Base-by-base conservation (phyloP, 2,888 invertebrate genomes). In the Thelaira solivaga region DNA sequence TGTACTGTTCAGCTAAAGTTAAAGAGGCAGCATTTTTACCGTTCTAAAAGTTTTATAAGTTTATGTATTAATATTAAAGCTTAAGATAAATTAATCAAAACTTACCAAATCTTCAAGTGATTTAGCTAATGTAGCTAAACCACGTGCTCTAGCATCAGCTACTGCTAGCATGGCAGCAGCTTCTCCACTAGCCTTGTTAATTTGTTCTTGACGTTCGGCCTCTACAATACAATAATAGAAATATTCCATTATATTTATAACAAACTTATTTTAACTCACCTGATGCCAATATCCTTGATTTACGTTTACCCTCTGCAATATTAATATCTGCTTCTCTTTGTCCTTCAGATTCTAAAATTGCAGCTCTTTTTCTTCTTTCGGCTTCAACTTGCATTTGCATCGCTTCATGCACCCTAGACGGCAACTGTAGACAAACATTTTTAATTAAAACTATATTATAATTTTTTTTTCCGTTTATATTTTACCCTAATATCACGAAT, bases 321-420 rank as follows among this genome's bases (percentile, higher is more conserved):
- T 99, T 99, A 73, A 99, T 97, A 81, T 98, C 97, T 0, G 96
- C 96, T 81, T 94, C 95, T 24, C 96, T 91, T 8, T 93, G 91
- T 87, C 98, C 98, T 90, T 99, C 99, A 0, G 99, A 99, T 88
- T 99, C 98, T 80, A 99, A 90, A 85, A 99, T 96, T 13, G 97
- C 95, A 0, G 99, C 99, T 81, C 99, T 91, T 88, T 99, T 99
- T 86, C 95, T 94, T 65, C 99, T 90, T 88, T 99, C 99, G 0
- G 99, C 99, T 90, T 99, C 99, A 0, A 99, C 99, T 90, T 99
- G 99, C 98, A 99, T 98, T 89, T 99, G 99, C 99, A 99, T 99
- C 0, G 99, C 99, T 89, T 99, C 98, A 86, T 98, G 97, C 1
- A 99, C 95, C 83, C 98, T 92, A 0, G 91, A 90, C 0, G 99